These are phyloP conservation scores for Ptychochromis oligacanthus DNA, from an alignment of 2,113 vertebrate genomes.

Conservation along the genomic window DNA sequence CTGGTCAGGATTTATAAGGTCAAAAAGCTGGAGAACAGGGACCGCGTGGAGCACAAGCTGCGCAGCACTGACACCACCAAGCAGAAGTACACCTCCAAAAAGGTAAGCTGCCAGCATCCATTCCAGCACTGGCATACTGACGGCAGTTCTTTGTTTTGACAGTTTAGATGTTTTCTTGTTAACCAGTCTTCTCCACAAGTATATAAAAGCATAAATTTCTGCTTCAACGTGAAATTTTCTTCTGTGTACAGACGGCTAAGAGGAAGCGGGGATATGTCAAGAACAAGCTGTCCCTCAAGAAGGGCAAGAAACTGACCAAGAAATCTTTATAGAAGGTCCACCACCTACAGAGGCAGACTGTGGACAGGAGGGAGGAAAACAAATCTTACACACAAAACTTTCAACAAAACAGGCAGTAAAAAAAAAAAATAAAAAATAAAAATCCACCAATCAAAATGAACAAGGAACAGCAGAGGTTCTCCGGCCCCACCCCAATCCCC, in stretches of 20 bases:
- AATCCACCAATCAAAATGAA: conserved; percentile 66
- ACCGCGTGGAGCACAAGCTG: conserved; percentile 89
- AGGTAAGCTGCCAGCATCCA: conserved; percentile 78
- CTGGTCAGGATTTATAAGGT: conserved; percentile 96
- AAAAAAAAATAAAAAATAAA: conserved; percentile 7
- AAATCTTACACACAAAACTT: conserved; percentile 50
- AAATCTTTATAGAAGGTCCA: conserved; percentile 70
- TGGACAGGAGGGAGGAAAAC: conserved; percentile 17
- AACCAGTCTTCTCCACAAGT: not conserved
- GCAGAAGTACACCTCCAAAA: conserved; percentile 98
- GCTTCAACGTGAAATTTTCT: not conserved
- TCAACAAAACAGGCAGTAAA: conserved; percentile 60
- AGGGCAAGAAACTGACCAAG: conserved; percentile 90
- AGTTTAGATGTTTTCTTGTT: not conserved
- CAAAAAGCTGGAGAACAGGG: conserved; percentile 92
- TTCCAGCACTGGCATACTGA: not conserved
- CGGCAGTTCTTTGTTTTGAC: not conserved
- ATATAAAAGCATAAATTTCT: not conserved
- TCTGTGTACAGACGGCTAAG: conserved; percentile 85
- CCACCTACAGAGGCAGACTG: conserved; percentile 24
- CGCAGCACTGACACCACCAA: conserved; percentile 87
- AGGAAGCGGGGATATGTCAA: conserved; percentile 96
- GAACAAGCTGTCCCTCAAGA: conserved; percentile 95
- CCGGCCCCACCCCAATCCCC: conserved; percentile 40
- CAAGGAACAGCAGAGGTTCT: conserved; percentile 56